A percentile compares a stretch with the other conserved stretches of the same genome.
Conservation (phyloP, 2,888 invertebrate species). For the Volucella inanis region DNA sequence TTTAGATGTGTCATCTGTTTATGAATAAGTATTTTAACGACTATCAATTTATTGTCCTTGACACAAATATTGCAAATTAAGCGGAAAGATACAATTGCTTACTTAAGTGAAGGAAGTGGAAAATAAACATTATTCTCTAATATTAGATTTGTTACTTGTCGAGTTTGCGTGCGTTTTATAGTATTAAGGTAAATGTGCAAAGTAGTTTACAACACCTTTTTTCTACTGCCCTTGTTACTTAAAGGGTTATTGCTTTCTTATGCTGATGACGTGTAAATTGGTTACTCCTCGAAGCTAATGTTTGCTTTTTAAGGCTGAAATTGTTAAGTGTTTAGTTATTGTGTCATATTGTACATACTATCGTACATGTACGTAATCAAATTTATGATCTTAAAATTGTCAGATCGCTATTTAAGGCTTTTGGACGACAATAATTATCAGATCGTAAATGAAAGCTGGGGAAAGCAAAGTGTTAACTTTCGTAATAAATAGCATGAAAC, state of each 20-base stretch:
- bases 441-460: background rate
- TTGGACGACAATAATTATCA: slow-evolving; percentile 20
- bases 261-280: too few relatives aligned
- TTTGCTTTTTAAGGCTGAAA: background rate
- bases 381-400: background rate
- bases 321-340: background rate
- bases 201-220: too few relatives aligned
- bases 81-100: slow-evolving; percentile 5
- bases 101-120: background rate
- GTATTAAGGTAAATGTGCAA: too few relatives aligned
- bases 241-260: too few relatives aligned
- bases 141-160: too few relatives aligned
- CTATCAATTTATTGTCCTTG: slow-evolving; percentile 36
- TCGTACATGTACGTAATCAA: background rate
- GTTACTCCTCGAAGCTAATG: too few relatives aligned
- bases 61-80: slow-evolving; percentile 19
- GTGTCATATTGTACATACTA: too few relatives aligned
- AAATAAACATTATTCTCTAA: slow-evolving; percentile 3
- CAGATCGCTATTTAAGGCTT: background rate
- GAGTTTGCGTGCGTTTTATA: too few relatives aligned
- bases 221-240: too few relatives aligned
- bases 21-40: background rate
- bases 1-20: slow-evolving; percentile 7
- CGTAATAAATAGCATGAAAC: slow-evolving; percentile 1
- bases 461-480: background rate